Evolutionary conservation across 2,113 vertebrate species (phyloP).

Genomic region (Catagonus wagneri): DNA sequence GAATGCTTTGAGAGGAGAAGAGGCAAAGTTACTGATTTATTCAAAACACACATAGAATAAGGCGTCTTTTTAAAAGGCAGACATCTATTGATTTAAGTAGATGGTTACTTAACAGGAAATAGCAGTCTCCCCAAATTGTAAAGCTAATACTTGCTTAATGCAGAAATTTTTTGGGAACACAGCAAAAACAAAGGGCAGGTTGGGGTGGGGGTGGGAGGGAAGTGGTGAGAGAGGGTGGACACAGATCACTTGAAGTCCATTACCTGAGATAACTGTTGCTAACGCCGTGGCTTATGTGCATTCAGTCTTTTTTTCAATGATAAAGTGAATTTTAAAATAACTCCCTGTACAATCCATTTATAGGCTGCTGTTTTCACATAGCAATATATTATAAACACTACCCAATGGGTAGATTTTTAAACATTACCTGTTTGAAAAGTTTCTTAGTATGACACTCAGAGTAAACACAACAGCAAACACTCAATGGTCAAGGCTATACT

Average conservation of each 20-base stretch:
- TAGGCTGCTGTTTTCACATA: slow-evolving; percentile 21
- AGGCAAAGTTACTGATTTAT: not conserved
- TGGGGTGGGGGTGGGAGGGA: too few relatives aligned
- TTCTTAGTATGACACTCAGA: slow-evolving; percentile 25
- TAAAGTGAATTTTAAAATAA: not conserved
- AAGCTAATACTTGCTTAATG: not conserved
- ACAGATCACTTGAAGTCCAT: not conserved
- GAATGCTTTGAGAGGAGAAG: not conserved
- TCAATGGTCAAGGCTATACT: slow-evolving; percentile 68
- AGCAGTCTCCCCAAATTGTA: not conserved
- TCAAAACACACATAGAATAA: slow-evolving; percentile 10
- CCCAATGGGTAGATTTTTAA: not conserved
- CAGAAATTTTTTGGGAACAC: slow-evolving; percentile 10
- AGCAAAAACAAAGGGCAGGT: not conserved
- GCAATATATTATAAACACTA: not conserved
- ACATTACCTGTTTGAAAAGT: not conserved
- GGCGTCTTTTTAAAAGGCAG: not conserved
- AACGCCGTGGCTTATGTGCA: not conserved
- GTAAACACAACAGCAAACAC: not conserved
- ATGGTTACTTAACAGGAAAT: not conserved
- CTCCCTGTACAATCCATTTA: not conserved
- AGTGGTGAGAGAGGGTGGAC: too few relatives aligned
- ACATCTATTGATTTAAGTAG: slow-evolving; percentile 13
- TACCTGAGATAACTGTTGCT: not conserved
- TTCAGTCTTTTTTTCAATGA: not conserved